Percentiles rank a stretch among this genome's conserved stretches.
Evolutionary conservation across 2,797 vertebrate genomes (phyloP).

Genomic region (Bucorvus abyssinicus): DNA sequence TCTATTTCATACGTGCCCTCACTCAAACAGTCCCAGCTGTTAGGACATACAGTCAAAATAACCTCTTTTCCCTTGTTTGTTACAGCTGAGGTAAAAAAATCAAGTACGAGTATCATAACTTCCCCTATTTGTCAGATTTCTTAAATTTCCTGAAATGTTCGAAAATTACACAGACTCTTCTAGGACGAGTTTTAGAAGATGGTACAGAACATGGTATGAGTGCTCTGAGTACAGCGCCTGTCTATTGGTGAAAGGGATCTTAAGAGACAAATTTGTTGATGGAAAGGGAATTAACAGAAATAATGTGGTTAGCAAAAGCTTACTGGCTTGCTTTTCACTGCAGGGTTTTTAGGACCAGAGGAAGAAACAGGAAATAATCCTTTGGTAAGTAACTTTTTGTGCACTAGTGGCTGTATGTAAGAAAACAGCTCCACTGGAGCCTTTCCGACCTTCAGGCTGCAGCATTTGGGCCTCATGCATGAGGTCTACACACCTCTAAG

Average conservation of each 20-base stretch:
- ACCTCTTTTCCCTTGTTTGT: not conserved
- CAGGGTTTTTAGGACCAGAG: not conserved
- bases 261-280: not conserved
- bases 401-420: not conserved
- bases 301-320: not conserved
- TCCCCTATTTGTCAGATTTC: not conserved
- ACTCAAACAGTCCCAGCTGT: slow-evolving; percentile 6
- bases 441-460: not conserved
- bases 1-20: not conserved
- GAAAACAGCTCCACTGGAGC: not conserved
- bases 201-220: not conserved
- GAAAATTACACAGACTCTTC: not conserved
- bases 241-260: not conserved
- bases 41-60: not conserved
- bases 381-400: not conserved
- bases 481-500: not conserved
- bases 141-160: not conserved
- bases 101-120: not conserved
- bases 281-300: not conserved
- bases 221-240: not conserved
- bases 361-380: not conserved
- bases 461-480: not conserved
- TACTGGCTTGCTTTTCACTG: not conserved
- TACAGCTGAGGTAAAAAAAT: not conserved
- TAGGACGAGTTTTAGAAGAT: not conserved